These are phyloP conservation scores for Podiceps cristatus DNA, from an alignment of 2,113 vertebrate species.

Conservation along the genomic window DNA sequence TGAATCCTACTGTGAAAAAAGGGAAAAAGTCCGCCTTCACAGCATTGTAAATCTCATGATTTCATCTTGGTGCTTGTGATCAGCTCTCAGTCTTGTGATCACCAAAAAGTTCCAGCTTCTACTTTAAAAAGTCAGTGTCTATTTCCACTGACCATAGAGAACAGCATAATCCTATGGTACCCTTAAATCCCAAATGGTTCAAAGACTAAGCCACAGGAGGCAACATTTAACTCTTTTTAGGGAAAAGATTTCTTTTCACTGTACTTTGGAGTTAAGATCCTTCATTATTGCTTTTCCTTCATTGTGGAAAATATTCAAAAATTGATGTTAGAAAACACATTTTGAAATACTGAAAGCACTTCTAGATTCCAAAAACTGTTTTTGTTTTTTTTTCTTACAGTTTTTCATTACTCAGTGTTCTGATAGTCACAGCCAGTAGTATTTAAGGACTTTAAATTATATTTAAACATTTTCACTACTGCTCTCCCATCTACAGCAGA, in stretches of 20 bases:
- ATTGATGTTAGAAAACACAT: accelerated
- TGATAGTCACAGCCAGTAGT: background rate
- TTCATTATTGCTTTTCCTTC: background rate
- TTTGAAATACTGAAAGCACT: background rate
- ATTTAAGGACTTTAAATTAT: background rate
- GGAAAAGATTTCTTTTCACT: background rate
- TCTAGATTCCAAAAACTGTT: background rate
- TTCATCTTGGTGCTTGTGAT: constrained; percentile 5
- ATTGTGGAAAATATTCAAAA: background rate
- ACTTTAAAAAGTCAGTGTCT: background rate
- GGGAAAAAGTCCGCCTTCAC: background rate
- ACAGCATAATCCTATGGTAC: background rate
- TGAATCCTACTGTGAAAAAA: background rate
- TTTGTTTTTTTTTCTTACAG: background rate
- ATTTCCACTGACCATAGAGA: background rate
- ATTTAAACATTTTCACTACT: background rate
- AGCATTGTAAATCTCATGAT: background rate
- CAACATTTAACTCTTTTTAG: background rate
- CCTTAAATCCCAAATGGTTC: background rate
- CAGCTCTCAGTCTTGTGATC: background rate
- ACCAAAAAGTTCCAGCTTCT: background rate
- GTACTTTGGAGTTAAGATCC: background rate
- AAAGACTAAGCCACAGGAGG: background rate
- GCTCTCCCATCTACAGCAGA: background rate
- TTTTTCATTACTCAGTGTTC: background rate